Percentiles rank a stretch among this genome's conserved stretches.
These are phyloP conservation scores for Seira sanloemensis DNA, from an alignment of 2,888 invertebrate species.

Conservation along the genomic window DNA sequence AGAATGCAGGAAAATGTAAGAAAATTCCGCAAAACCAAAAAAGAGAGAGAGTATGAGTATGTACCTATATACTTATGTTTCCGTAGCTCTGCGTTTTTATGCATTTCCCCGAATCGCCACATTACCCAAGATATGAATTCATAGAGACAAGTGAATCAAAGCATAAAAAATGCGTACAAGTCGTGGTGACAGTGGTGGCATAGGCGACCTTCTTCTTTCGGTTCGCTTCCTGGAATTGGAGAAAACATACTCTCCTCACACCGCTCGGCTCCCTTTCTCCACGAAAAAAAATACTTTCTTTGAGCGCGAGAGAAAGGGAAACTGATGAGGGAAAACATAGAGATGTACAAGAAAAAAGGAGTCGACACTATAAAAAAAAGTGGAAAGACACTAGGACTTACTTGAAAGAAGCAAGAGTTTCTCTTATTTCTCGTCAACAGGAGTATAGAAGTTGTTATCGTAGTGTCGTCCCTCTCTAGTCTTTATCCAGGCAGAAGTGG, in stretches of 20 bases:
- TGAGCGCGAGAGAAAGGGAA: not conserved
- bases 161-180: conserved; percentile 7
- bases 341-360: not conserved
- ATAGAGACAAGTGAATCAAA: conserved; percentile 15
- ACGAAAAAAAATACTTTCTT: conserved; percentile 19
- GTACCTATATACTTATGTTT: no score
- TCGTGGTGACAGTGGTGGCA: not conserved
- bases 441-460: conserved; percentile 33
- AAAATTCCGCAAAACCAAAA: no score
- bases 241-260: conserved; percentile 20
- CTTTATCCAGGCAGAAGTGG: no score
- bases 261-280: conserved; percentile 19
- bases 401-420: conserved; percentile 30
- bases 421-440: not conserved
- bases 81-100: no score
- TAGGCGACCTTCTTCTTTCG: conserved; percentile 48
- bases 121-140: not conserved
- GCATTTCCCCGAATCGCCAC: not conserved
- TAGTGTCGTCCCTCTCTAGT: conserved; percentile 25
- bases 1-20: no score
- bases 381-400: conserved; percentile 48
- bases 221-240: conserved; percentile 30
- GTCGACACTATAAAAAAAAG: conserved; percentile 37
- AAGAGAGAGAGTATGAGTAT: no score
- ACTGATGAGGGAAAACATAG: not conserved